These are phyloP conservation scores for Drosophila murphyi DNA, from an alignment of 1,140 invertebrate species.

Conservation along the genomic window DNA sequence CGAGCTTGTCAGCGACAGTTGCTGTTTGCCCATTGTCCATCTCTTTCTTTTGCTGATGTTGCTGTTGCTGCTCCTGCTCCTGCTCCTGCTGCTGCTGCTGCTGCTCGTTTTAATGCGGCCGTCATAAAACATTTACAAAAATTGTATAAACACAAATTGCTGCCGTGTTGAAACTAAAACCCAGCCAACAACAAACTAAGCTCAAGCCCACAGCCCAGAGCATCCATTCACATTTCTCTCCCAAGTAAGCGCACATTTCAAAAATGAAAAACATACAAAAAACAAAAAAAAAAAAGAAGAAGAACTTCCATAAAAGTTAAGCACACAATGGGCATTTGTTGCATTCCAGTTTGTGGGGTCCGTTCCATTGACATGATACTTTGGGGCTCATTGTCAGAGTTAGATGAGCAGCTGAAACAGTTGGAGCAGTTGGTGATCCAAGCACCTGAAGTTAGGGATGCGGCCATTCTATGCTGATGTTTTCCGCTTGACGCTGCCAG, in stretches of 20 bases:
- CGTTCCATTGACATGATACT: conserved; percentile 31
- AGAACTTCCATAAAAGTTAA: conserved; percentile 66
- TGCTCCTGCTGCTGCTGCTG: conserved; percentile 10
- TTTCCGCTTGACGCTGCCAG: conserved; percentile 52
- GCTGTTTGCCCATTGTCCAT: background rate
- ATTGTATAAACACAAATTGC: conserved; percentile 49
- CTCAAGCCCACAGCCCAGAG: background rate
- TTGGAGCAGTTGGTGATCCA: background rate
- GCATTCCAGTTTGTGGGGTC: conserved; percentile 27
- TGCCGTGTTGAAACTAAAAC: conserved; percentile 60
- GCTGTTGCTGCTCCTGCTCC: background rate
- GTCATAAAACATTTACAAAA: conserved; percentile 56
- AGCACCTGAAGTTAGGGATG: conserved; percentile 1
- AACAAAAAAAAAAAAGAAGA: conserved; percentile 7
- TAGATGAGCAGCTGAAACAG: conserved; percentile 17
- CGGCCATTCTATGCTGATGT: conserved; percentile 54
- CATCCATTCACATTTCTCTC: background rate
- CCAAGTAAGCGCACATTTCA: too few species aligned
- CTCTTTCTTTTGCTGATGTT: background rate
- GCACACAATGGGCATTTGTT: conserved; percentile 47
- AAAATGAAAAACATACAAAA: too few species aligned
- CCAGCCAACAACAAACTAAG: conserved; percentile 33
- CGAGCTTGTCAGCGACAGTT: conserved; percentile 67
- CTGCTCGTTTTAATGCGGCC: conserved; percentile 32
- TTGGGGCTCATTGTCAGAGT: conserved; percentile 30